Percentiles rank a stretch among this genome's conserved stretches.
Conservation (phyloP, 2,888 invertebrate genomes). For the Philereme vetulata region DNA sequence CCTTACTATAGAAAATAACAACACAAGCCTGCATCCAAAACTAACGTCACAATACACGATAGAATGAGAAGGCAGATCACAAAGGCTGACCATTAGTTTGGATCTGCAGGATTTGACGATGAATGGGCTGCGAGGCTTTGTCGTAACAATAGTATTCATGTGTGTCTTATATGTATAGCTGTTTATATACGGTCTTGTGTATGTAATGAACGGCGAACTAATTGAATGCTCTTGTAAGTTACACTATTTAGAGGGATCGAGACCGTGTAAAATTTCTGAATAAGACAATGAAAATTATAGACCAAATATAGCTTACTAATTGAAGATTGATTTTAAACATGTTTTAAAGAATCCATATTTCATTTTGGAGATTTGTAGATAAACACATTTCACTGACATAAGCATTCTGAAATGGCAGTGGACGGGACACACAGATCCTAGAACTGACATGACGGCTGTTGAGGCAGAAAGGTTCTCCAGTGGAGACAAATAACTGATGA, state of each 20-base stretch:
- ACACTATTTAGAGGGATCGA: not conserved
- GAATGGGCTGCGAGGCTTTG: conserved; percentile 28
- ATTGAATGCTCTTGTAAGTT: not conserved
- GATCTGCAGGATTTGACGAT: conserved; percentile 34
- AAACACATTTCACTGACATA: no score
- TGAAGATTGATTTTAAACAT: no score
- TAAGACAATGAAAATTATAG: no score
- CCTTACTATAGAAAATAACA: not conserved
- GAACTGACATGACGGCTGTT: no score
- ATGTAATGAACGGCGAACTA: not conserved
- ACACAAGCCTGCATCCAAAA: conserved; percentile 3
- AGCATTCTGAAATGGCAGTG: no score
- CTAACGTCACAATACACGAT: conserved; percentile 6
- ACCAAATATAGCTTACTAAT: no score
- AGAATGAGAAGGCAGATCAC: conserved; percentile 23
- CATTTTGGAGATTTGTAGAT: no score
- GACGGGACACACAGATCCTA: no score
- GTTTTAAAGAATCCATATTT: no score
- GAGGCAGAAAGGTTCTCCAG: no score
- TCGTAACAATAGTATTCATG: conserved; percentile 28
- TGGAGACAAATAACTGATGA: no score
- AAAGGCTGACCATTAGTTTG: conserved; percentile 39
- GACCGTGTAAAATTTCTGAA: not conserved
- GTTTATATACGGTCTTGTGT: not conserved
- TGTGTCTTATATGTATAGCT: not conserved